Evolutionary conservation across 2,797 vertebrate genomes (phyloP), one percentile per base, ranked within the genome.

Genomic region (Mus caroli): DNA sequence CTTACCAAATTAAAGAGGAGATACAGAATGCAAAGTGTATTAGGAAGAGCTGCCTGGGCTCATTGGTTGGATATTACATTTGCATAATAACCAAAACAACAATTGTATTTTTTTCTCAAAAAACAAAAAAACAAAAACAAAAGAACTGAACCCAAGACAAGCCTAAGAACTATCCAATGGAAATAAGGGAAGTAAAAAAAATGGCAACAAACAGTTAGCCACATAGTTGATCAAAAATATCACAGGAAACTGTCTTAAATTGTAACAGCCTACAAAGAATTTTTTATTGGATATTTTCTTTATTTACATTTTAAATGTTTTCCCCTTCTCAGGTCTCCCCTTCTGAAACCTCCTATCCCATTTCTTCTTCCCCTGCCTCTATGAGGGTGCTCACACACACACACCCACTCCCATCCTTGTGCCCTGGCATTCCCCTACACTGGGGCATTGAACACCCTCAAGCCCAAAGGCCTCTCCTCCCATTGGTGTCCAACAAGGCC

Each of bases 161-260:
- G 50, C 43, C 14, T 85, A 46, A 84, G 14, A 78, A 69, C 78
- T 22, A 28, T 76, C 54, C 19, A 90, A 15, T 77, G 67, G n/a
- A 94, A 92, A 96, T 67, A 83, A 40, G 11, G 34, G 20, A 4
- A 83, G 20, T 67, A 78, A 26, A 78, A 26, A 82, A 17, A 93
- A 79, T 56, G 24, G 46, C 24, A 22, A 58, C 28, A 94, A 80
- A 40, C 4, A 60, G 15, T 88, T 93, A 84, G 40, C 3, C 37
- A 62, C n/a, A 43, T 1, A 71, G 54, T 34, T 94, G 91, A 91
- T 12, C 78, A 34, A 93, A 95, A 78, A 11, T 46, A 64, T 79
- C n/a, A 92, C 64, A 96, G 85, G 88, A 95, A 95, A 89, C 58
- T 82, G 43, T 20, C 24, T 88, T 90, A 90, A 96, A 88, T 3